Conservation (phyloP, 35 echinoderm and acorn worm genomes). For the Hemicentrotus pulcherrimus region DNA sequence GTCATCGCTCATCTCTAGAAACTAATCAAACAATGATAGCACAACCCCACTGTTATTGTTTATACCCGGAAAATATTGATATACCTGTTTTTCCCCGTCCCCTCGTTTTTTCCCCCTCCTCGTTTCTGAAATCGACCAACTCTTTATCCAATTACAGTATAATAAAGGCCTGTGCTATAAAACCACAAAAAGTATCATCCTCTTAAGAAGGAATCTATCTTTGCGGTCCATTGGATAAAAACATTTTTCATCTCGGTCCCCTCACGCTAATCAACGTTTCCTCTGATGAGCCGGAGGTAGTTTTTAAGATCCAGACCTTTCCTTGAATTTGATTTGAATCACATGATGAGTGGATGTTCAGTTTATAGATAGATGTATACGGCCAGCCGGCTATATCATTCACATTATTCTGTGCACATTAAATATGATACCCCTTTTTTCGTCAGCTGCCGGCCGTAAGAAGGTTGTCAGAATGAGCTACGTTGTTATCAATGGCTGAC, state of each 20-base stretch:
- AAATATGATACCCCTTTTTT: too few relatives aligned
- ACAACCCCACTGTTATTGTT: constrained; percentile 16
- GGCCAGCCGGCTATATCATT: too few relatives aligned
- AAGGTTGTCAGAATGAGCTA: too few relatives aligned
- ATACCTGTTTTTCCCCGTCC: neutral
- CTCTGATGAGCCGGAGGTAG: neutral
- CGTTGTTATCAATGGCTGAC: too few relatives aligned
- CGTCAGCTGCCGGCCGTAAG: too few relatives aligned
- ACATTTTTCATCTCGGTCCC: neutral
- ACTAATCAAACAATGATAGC: neutral
- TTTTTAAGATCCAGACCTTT: neutral
- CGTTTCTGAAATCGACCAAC: neutral
- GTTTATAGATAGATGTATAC: too few relatives aligned
- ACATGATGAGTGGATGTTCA: too few relatives aligned
- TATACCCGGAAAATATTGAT: constrained; percentile 13
- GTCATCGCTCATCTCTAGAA: neutral
- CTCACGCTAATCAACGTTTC: neutral
- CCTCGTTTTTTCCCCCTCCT: neutral
- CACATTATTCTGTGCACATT: too few relatives aligned
- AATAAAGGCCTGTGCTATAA: neutral
- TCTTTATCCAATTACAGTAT: neutral
- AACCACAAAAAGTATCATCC: neutral
- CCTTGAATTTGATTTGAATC: neutral
- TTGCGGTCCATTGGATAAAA: neutral
- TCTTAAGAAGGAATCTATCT: neutral